Evolutionary conservation across 2,888 invertebrate genomes (phyloP), one percentile per base, ranked within the genome.

Genomic region (Agrochola lychnidis): DNA sequence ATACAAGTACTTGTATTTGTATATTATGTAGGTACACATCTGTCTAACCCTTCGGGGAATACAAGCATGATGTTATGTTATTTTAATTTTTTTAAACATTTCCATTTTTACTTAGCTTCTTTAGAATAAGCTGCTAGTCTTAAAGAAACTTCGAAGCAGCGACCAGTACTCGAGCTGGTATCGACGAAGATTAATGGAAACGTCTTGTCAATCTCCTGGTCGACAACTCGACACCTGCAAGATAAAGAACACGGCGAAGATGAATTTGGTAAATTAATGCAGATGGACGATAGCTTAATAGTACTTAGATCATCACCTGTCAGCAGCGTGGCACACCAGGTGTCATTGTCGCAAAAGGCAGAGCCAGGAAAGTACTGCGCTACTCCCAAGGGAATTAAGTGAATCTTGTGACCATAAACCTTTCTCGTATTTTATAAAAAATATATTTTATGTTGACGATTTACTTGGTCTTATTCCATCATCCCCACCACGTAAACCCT

Each of bases 101-200:
- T 36, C 5, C 5, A 0, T 16, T 1, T 53, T n/a, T 56, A 40
- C 36, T 53, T 16, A 57, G 14, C 14, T 45, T 14, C 45, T 45
- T 45, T 45, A 45, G 45, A 45, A 68, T 30, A 42, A 68, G 19
- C 25, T 30, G 25, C 30, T 9, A 51, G 63, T 59, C 14, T 42
- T 30, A 61, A 76, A 42, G 12, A 63, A 73, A 71, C 22, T 51
- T 51, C 16, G 53, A 19, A 62, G 40, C 14, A 42, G 51, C 14
- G 48, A 70, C 45, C 51, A 19, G 36, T 22, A 74, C 56, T 73
- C 42, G 36, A 61, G 62, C 22, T n/a, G 30, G 57, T 75, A 57
- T 62, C 70, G 73, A 88, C 85, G 74, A 84, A 88, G 87, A 88
- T 85, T 66, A 84, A 88, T 88, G 78, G 40, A 67, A 71, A 45